A percentile compares a stretch with the other conserved stretches of the same genome.
These are phyloP conservation scores for Paradisaea rubra DNA, from an alignment of 2,113 vertebrate genomes.

Conservation along the genomic window DNA sequence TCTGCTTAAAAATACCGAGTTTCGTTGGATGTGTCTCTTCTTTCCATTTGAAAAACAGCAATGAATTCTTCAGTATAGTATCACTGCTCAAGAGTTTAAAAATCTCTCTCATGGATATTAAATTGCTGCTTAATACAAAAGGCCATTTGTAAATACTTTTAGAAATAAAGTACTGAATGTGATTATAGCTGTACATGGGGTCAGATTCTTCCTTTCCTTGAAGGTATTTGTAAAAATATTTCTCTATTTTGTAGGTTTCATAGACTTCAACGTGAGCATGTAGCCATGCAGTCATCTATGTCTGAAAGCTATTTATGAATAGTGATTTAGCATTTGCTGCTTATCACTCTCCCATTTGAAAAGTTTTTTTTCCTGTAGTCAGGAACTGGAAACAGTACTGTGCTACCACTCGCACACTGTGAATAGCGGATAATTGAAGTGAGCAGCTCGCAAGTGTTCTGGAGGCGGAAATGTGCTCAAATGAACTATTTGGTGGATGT, in stretches of 20 bases:
- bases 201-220: background rate
- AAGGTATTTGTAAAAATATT: background rate
- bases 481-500: slow-evolving; percentile 25
- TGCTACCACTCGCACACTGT: background rate
- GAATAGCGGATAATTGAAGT: slow-evolving; percentile 58
- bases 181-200: background rate
- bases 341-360: slow-evolving; percentile 1
- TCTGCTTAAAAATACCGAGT: background rate
- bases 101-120: background rate
- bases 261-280: background rate
- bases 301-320: slow-evolving; percentile 21
- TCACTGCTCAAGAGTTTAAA: background rate
- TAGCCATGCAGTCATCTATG: background rate
- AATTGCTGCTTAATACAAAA: background rate
- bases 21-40: background rate
- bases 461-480: slow-evolving; percentile 37
- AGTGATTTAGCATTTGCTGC: slow-evolving; percentile 21
- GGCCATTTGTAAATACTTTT: background rate
- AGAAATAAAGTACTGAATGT: background rate
- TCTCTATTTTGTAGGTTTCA: background rate
- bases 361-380: slow-evolving; percentile 23
- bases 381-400: slow-evolving; percentile 18
- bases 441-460: slow-evolving; percentile 48
- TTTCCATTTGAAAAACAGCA: background rate
- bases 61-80: background rate